Conservation (phyloP, 2,113 vertebrate genomes). For the Aspidoscelis tigris region DNA sequence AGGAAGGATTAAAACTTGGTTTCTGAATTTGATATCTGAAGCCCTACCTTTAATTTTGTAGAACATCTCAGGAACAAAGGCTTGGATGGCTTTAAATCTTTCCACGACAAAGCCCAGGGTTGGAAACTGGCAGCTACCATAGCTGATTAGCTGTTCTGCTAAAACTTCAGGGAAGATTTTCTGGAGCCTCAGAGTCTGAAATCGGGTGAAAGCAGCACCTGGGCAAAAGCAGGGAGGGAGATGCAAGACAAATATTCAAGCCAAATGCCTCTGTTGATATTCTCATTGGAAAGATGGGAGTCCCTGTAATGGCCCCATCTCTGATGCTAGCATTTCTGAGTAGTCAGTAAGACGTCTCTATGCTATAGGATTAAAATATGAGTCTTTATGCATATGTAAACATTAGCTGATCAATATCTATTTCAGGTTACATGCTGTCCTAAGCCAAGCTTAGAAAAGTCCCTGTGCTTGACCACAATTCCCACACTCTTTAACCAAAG, state of each 20-base stretch:
- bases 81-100: slow-evolving; percentile 97
- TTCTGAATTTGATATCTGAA: rapidly evolving
- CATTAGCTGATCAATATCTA: too few relatives aligned
- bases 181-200: slow-evolving; percentile 92
- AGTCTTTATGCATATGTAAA: too few relatives aligned
- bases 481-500: too few relatives aligned
- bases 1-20: neutral
- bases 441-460: too few relatives aligned
- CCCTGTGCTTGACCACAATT: too few relatives aligned
- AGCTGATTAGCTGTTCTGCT: slow-evolving; percentile 95
- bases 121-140: slow-evolving; percentile 98
- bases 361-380: too few relatives aligned
- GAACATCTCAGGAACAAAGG: slow-evolving; percentile 95
- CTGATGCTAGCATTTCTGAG: rapidly evolving
- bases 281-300: neutral
- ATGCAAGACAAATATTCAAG: neutral
- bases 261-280: neutral
- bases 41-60: slow-evolving; percentile 93
- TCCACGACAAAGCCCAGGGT: slow-evolving; percentile 97
- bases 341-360: neutral
- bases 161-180: slow-evolving; percentile 91
- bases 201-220: slow-evolving; percentile 99
- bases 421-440: too few relatives aligned
- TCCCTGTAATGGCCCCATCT: neutral
- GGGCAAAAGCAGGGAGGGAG: neutral